phyloP scores from a whole-genome alignment of 2,888 invertebrate genomes.

The Leptinotarsa tumamoca region DNA sequence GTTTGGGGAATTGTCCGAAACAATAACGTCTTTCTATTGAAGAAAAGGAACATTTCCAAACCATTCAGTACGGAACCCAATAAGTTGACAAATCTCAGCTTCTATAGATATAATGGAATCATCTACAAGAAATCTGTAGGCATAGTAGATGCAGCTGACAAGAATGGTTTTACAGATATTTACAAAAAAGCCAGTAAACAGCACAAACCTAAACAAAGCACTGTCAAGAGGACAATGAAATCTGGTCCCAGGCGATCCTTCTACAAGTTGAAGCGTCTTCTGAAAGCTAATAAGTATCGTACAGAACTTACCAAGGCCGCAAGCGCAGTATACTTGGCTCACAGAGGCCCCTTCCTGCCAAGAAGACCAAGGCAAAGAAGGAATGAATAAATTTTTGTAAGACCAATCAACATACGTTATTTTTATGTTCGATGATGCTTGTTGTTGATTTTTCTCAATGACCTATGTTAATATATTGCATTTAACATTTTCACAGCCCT shows the following conservation, averaged over 20 bases:
- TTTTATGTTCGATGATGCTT: too few species aligned
- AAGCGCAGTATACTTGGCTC: constrained; percentile 86
- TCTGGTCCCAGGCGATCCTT: constrained; percentile 89
- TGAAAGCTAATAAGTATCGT: constrained; percentile 87
- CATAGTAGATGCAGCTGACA: constrained; percentile 86
- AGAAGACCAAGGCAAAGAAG: constrained; percentile 84
- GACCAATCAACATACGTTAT: not conserved
- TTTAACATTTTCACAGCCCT: too few species aligned
- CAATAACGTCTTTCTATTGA: constrained; percentile 86
- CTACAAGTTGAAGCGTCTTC: constrained; percentile 83
- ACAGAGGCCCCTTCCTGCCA: constrained; percentile 86
- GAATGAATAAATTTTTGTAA: constrained; percentile 71
- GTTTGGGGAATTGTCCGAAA: constrained; percentile 92
- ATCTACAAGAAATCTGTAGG: constrained; percentile 93
- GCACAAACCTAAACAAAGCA: constrained; percentile 83
- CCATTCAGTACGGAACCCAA: constrained; percentile 82
- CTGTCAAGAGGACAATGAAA: constrained; percentile 85
- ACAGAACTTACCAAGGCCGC: constrained; percentile 92
- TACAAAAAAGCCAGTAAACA: constrained; percentile 80
- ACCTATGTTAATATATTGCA: too few species aligned
- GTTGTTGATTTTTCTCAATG: too few species aligned
- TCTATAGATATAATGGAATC: constrained; percentile 94
- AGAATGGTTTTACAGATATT: constrained; percentile 93
- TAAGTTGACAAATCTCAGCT: constrained; percentile 92
- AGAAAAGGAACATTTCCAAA: constrained; percentile 85